Evolutionary conservation across 2,797 vertebrate species (phyloP), one percentile per base, ranked within the genome.

Genomic region (Parauchenoglanis punctatus): DNA sequence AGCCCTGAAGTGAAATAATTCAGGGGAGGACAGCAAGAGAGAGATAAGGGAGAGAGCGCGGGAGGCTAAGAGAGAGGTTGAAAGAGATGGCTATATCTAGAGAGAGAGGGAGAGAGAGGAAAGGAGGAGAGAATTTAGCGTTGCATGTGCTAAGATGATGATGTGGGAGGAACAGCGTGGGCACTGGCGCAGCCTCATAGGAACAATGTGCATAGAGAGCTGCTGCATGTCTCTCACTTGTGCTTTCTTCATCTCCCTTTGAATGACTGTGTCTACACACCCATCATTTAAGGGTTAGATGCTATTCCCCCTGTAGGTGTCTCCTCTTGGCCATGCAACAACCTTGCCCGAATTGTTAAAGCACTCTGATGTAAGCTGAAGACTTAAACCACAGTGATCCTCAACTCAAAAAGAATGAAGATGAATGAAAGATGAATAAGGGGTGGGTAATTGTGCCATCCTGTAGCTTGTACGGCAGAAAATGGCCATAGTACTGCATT

Each of bases 111-210:
- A 65, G 81, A 78, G 76, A 89, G 89, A 73, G 87, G 91, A 88
- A 89, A 77, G 54, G 81, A 92, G 90, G 92, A 65, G 93, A 92
- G 93, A 94, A 94, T 94, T 93, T 95, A 95, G 92, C 93, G 93
- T 94, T 94, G 92, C 91, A 91, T 92, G 92, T 90, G 94, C 89
- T 91, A 92, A 86, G 81, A 88, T 86, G 87, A 91, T 93, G 91
- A 94, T 94, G 95, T 96, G 95, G 95, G 95, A 93, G 94, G 95
- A 94, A 94, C 92, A 93, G 94, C 93, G 92, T 92, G 94, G 93
- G 95, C 95, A 92, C 88, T 91, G 75, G 87, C 93, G 92, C 94
- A 94, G 94, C 94, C 94, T 93, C 94, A 94, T 92, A 91, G 93
- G 92, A 94, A 93, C 93, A 94, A 78, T 78, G 84, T 89, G 92